Percentiles rank a stretch among this genome's conserved stretches.
Conservation (phyloP, 2,113 vertebrate genomes). For the Thermophis baileyi region DNA sequence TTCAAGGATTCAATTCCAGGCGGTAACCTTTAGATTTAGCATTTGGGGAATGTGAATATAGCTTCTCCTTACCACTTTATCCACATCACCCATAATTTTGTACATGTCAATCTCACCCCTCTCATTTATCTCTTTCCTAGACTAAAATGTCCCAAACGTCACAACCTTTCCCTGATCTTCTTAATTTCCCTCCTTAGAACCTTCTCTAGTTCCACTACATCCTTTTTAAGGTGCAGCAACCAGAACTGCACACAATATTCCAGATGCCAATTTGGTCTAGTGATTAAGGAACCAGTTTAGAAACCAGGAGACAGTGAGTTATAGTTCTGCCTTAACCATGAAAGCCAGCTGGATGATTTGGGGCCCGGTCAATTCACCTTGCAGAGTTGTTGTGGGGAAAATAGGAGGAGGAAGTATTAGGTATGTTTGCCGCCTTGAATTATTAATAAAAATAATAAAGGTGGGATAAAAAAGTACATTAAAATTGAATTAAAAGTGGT, state of each 20-base stretch:
- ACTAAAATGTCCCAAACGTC: not conserved
- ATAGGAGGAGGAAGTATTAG: not conserved
- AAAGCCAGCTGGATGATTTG: not conserved
- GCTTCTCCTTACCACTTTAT: not conserved
- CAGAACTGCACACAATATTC: not conserved
- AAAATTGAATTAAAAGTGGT: not conserved
- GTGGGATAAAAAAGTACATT: not conserved
- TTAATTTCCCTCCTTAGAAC: not conserved
- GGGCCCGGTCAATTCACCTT: not conserved
- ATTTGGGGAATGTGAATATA: not conserved
- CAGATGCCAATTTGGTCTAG: not conserved
- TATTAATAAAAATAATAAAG: not conserved
- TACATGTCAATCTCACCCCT: rapidly evolving
- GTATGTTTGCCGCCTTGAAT: not conserved
- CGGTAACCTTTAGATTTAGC: not conserved
- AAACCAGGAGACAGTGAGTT: not conserved
- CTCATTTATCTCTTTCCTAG: not conserved
- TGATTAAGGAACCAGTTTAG: not conserved
- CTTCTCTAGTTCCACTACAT: not conserved
- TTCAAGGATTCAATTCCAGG: not conserved
- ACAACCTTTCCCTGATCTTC: not conserved
- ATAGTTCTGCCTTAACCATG: not conserved
- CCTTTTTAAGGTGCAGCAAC: not conserved
- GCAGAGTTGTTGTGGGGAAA: not conserved
- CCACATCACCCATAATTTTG: not conserved